These are phyloP conservation scores for Miniopterus natalensis DNA, from an alignment of 2,113 vertebrate genomes.

Conservation along the genomic window DNA sequence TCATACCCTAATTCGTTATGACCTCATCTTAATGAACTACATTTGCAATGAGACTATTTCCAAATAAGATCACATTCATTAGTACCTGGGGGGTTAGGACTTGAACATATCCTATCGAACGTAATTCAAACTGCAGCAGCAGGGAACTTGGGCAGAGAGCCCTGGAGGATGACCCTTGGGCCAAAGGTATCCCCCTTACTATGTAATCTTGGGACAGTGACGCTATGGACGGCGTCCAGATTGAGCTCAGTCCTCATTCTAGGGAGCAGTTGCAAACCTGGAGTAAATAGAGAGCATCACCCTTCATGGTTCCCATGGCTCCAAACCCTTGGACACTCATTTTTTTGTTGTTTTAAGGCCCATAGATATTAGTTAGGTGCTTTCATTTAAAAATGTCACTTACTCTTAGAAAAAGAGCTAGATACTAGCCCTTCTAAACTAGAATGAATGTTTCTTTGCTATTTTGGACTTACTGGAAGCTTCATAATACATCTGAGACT, in stretches of 20 bases:
- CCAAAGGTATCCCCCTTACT: neutral
- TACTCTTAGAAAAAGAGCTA: neutral
- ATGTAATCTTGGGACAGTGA: neutral
- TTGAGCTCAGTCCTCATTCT: neutral
- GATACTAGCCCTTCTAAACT: neutral
- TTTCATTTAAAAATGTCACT: constrained; percentile 10
- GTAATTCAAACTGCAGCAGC: neutral
- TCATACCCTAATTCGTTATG: neutral
- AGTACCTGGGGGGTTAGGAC: neutral
- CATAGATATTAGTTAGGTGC: neutral
- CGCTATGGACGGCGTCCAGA: neutral
- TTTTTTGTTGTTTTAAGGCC: constrained; percentile 8
- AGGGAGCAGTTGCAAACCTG: neutral
- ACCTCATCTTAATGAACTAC: neutral
- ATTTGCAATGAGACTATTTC: neutral
- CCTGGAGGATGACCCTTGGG: neutral
- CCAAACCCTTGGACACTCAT: neutral
- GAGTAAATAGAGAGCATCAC: neutral
- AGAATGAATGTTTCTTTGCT: constrained; percentile 17
- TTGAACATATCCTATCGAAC: neutral
- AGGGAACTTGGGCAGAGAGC: neutral
- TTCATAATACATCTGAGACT: neutral
- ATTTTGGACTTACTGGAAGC: constrained; percentile 13
- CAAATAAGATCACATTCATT: neutral
- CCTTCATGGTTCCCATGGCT: neutral